Base-by-base conservation (phyloP, 1,140 invertebrate species). In the Orchesella cincta region DNA sequence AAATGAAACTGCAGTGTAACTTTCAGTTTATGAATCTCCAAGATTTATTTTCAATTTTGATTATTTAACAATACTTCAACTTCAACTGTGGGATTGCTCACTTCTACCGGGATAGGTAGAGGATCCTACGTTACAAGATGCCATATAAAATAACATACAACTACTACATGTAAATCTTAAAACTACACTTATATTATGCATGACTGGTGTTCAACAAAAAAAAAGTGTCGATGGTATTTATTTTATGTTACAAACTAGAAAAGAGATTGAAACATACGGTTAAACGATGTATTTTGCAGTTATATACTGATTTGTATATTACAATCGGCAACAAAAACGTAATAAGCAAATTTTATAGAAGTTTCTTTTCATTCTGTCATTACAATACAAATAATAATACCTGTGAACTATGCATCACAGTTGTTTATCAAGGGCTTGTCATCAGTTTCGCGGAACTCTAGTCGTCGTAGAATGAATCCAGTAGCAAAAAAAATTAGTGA, bases 141-240 rank as follows among this genome's bases (percentile, higher is more conserved):
- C 62, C 62, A 67, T 67, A 33, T 31, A n/a, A 67, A 31, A 57
- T 57, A 57, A 57, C 33, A 67, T 67, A 67, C 14, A 29, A 16
- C 5, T 67, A 8, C 5, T 67, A 67, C 12, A 28, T 62, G 62
- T 67, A 67, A 62, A 18, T 46, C 20, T 46, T 46, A 57, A 18
- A 14, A 57, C 5, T 31, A 67, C 39, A 46, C 20, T 46, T 67
- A 29, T 67, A 67, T 31, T 67, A 29, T 67, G 62, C 62, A 67
- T 67, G 62, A 67, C 62, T 67, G 62, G 62, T 67, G 62, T 67
- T 67, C 62, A 67, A 67, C 31, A 67, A 33, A 31, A 62, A 46
- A 62, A 62, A 18, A 62, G 26, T n/a, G 26, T 62, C 14, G 5
- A 18, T 57, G 26, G 54, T 67, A 67, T 67, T 67, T 67, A 67